A percentile compares a stretch with the other conserved stretches of the same genome.
Conservation (phyloP, 1,140 invertebrate genomes). For the Zelostemma sp. region DNA sequence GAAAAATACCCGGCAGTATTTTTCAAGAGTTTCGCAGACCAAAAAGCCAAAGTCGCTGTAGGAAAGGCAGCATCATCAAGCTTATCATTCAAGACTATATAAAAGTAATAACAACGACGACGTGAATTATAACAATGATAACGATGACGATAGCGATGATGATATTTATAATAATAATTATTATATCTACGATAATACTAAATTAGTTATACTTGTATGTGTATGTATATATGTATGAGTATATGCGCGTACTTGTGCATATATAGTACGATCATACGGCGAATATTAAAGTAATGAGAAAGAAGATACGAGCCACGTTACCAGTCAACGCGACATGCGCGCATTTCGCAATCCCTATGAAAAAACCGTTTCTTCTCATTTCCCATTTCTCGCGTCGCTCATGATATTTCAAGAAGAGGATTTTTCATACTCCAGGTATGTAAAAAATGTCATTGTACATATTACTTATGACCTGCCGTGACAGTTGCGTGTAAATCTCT, state of each 20-base stretch:
- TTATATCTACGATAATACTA: conserved; percentile 60
- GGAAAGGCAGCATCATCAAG: background rate
- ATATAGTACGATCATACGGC: conserved; percentile 18
- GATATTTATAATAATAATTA: conserved; percentile 44
- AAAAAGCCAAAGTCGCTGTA: background rate
- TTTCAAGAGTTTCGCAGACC: background rate
- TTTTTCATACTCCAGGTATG: too few species aligned
- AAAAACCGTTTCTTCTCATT: too few species aligned
- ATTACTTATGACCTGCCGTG: too few species aligned
- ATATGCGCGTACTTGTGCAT: conserved; percentile 33
- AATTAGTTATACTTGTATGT: conserved; percentile 62
- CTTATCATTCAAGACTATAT: background rate
- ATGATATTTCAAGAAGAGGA: too few species aligned
- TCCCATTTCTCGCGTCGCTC: too few species aligned
- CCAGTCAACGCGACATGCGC: background rate
- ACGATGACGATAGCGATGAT: conserved; percentile 3
- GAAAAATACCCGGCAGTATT: background rate
- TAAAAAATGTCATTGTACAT: too few species aligned
- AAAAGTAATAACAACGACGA: conserved; percentile 59
- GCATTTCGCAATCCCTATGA: too few species aligned
- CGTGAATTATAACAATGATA: conserved; percentile 53
- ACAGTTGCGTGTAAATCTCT: too few species aligned
- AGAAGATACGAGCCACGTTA: conserved; percentile 6
- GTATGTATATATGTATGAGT: conserved; percentile 28
- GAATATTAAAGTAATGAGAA: conserved; percentile 2